Base-by-base conservation (phyloP, 1,140 invertebrate species). In the roundworm (Caenorhabditis elegans) region DNA sequence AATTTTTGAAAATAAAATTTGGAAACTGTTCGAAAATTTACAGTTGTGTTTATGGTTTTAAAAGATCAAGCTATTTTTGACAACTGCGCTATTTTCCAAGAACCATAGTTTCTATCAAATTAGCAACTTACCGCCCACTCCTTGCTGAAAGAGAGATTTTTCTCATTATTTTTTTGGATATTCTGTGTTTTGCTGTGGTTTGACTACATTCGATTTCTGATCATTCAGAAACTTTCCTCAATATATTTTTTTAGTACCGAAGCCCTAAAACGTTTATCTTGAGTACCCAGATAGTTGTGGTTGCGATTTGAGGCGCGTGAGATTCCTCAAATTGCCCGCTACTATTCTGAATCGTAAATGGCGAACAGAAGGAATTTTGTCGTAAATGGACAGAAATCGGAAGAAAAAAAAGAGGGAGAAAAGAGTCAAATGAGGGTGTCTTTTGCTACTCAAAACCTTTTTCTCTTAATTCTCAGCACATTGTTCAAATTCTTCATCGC, bases 301-400 rank as follows among this genome's bases (percentile, higher is more conserved):
- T 70, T 70, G 60, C 36, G 26, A 28, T n/a, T 43, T 43, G 53
- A 31, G 34, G 17, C 60, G 60, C 60, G 34, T 43, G 31, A 70
- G 60, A 70, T 70, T 36, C 60, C 28, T 70, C n/a, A 70, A 70
- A 70, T 70, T 70, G 60, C 60, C 26, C 60, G n/a, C 60, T 70
- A 70, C 60, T 70, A 70, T 70, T 70, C 60, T 22, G 17, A 31
- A 70, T 70, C 60, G 60, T 70, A 70, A 70, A 70, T 70, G 60
- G 39, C 60, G 34, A 70, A 70, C 34, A 39, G 60, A 60, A 22
- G 60, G 26, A 70, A 34, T 70, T 70, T 26, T 11, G 60, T 39
- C 60, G 60, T 70, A 70, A 70, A 70, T 70, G 60, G 60, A 70
- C 60, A 70, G 60, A 70, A 70, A 70, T 43, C 34, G 60, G 60